Evolutionary conservation across 2,888 invertebrate genomes (phyloP), one percentile per base, ranked within the genome.

Genomic region (Craniophora ligustri): DNA sequence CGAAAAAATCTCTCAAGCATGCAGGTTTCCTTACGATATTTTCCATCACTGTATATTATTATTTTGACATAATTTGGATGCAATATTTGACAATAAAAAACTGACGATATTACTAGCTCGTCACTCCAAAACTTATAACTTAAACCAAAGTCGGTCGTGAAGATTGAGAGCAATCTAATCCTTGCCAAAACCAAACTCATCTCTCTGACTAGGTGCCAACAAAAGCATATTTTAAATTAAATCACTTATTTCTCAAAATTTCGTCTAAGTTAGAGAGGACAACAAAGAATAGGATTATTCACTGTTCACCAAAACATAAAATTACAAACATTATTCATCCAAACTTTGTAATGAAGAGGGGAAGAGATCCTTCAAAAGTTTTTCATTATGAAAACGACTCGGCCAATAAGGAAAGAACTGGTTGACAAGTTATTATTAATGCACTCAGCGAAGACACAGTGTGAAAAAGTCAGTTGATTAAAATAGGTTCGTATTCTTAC

Each of bases 381-480:
- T n/a, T 75, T 76, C 68, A 76, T 76, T 72, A 76, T 19, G 42
- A 57, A 66, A 67, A 66, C 61, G 66, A 67, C 45, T 63, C 32
- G 30, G 55, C 71, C 71, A 72, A 76, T 76, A 66, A 71, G 72
- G 62, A 65, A 68, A 61, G 55, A 65, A 68, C 45, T 61, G 51
- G 60, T 62, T 67, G 76, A 75, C 75, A 76, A 66, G 56, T 71
- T 76, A 70, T 74, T 72, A 72, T 76, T 68, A 70, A 75, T 75
- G 68, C 68, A 71, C 45, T 21, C 19, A 19, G 7, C 11, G n/a
- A 23, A 1, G 39, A 14, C 44, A 72, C 51, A 68, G 69, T 44
- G 36, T 39, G 48, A 18, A 14, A 0, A 41, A 16, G n/a, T 31
- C 57, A 71, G 51, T 57, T 56, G 13, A 39, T 48, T 31, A 54